Conservation (phyloP, 1,140 invertebrate genomes). For the Brachionus plicatilis region DNA sequence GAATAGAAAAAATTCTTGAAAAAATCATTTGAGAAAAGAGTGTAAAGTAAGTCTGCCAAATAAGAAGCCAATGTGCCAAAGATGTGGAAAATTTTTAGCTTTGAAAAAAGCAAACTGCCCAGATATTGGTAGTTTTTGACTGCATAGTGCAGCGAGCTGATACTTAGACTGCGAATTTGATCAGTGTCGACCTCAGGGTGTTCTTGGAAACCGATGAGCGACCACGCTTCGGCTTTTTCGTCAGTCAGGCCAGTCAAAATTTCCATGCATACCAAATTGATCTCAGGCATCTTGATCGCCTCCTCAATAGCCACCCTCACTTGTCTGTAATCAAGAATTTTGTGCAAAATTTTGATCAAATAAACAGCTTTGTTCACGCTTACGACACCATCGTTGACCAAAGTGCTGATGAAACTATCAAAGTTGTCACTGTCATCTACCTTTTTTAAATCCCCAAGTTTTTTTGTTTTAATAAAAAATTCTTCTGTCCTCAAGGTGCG, state of each 20-base stretch:
- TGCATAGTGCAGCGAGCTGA: not conserved
- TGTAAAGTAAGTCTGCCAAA: not conserved
- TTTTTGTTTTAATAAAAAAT: not conserved
- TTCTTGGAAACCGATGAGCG: not conserved
- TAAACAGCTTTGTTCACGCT: not conserved
- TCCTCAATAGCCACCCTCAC: not conserved
- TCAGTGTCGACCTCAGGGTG: not conserved
- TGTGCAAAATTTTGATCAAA: not conserved
- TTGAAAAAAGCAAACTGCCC: not conserved
- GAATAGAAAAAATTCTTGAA: not conserved
- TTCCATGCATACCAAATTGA: not conserved
- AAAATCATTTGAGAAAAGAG: not conserved
- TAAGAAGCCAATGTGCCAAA: not conserved
- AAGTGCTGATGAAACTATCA: not conserved
- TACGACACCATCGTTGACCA: not conserved
- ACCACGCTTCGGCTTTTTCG: not conserved
- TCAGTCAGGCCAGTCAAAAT: not conserved
- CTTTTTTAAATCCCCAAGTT: not conserved
- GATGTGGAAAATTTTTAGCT: not conserved
- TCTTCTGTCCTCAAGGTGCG: not conserved
- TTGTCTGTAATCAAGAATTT: not conserved
- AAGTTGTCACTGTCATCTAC: not conserved
- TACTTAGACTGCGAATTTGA: not conserved
- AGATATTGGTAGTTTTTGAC: not conserved
- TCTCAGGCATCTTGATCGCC: too few relatives aligned